A percentile compares a stretch with the other conserved stretches of the same genome.
Conservation (phyloP, 1,140 invertebrate genomes). For the Nomia melanderi region DNA sequence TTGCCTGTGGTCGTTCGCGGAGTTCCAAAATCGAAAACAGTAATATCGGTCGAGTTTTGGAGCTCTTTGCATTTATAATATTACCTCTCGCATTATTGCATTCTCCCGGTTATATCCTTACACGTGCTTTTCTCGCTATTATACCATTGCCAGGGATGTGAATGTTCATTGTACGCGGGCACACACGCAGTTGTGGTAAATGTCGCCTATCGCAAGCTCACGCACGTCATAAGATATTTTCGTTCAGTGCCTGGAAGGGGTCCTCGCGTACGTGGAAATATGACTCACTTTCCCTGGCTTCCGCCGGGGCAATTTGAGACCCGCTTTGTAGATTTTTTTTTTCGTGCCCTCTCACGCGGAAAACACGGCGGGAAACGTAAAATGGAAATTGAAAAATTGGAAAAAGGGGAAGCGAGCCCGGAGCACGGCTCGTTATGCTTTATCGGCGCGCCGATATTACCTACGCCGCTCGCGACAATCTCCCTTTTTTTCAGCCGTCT, state of each 20-base stretch:
- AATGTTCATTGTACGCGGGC: constrained; percentile 10
- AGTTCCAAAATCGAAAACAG: constrained; percentile 18
- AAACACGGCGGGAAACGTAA: constrained; percentile 62
- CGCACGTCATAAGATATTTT: constrained; percentile 27
- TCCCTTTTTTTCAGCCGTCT: constrained; percentile 16
- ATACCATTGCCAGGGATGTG: background rate
- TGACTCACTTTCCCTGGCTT: constrained; percentile 65
- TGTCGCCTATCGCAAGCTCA: constrained; percentile 6
- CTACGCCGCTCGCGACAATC: constrained; percentile 32
- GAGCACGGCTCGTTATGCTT: constrained; percentile 69
- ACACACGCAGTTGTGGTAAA: constrained; percentile 9
- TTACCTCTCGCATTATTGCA: background rate
- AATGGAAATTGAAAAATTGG: constrained; percentile 69
- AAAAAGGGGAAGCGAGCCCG: constrained; percentile 62
- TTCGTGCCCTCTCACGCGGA: constrained; percentile 56
- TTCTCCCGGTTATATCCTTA: background rate
- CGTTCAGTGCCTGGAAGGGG: constrained; percentile 5
- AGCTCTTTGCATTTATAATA: background rate
- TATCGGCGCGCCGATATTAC: constrained; percentile 65
- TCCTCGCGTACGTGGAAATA: constrained; percentile 36
- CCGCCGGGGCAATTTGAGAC: constrained; percentile 59
- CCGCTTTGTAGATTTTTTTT: constrained; percentile 63
- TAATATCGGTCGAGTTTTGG: constrained; percentile 12
- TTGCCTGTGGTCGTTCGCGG: too few species aligned
- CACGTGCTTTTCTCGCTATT: background rate